These are phyloP conservation scores for Asobara japonica DNA, from an alignment of 1,140 invertebrate species.

Conservation along the genomic window DNA sequence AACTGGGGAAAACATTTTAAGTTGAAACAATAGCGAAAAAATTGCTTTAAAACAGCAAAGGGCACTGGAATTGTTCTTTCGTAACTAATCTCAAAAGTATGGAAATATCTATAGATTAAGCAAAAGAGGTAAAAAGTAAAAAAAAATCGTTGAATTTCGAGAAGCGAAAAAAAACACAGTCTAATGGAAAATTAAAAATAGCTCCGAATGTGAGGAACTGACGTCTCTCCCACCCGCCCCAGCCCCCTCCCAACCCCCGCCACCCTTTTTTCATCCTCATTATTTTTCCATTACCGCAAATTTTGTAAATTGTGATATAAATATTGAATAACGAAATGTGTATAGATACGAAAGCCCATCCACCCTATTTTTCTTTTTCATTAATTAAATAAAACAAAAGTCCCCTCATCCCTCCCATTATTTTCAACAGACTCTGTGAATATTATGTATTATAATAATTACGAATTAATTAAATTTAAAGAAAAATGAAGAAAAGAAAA, in stretches of 20 bases:
- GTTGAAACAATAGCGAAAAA: no score
- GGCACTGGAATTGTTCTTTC: neutral
- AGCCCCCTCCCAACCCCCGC: neutral
- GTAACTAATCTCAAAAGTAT: neutral
- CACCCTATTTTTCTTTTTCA: constrained; percentile 17
- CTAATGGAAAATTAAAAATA: constrained; percentile 4
- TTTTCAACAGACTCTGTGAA: constrained; percentile 65
- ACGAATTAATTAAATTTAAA: constrained; percentile 66
- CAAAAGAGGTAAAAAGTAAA: neutral
- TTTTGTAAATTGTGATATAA: constrained; percentile 69
- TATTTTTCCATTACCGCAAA: constrained; percentile 39
- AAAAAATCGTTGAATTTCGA: neutral
- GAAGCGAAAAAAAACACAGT: neutral
- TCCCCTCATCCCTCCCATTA: constrained; percentile 37
- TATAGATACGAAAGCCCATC: constrained; percentile 55
- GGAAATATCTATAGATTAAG: neutral
- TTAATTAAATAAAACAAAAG: neutral
- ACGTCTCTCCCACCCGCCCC: no score
- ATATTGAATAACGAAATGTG: constrained; percentile 61
- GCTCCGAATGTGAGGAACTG: constrained; percentile 39
- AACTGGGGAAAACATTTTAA: no score
- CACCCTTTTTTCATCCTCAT: neutral
- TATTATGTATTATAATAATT: constrained; percentile 68
- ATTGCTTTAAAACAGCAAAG: neutral
- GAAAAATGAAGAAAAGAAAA: constrained; percentile 46